These are phyloP conservation scores for Picathartes gymnocephalus DNA, from an alignment of 2,113 vertebrate species.

Conservation along the genomic window DNA sequence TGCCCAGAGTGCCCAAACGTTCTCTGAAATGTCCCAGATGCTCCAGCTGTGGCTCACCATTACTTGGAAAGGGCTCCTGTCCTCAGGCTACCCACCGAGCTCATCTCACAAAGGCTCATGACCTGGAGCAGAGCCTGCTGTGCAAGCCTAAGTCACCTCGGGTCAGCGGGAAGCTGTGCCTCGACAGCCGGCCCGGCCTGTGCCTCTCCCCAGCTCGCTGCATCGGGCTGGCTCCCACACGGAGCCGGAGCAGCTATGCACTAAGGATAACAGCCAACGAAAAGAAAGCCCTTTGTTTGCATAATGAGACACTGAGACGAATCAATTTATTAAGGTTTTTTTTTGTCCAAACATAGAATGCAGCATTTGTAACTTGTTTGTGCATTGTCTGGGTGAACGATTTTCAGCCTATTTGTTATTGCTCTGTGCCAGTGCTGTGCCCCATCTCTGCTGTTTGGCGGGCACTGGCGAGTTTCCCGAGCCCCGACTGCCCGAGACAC, in stretches of 20 bases:
- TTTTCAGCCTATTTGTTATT: not conserved
- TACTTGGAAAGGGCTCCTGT: not conserved
- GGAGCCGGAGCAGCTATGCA: not conserved
- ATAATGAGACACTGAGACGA: not conserved
- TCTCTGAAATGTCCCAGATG: not conserved
- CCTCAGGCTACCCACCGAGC: not conserved
- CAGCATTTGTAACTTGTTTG: not conserved
- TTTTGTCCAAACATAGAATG: not conserved
- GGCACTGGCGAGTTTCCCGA: not conserved
- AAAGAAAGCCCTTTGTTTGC: conserved; percentile 22
- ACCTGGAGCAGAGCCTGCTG: not conserved
- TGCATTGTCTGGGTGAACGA: not conserved
- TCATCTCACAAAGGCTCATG: not conserved
- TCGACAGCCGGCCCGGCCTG: not conserved
- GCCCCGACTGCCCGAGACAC: not conserved
- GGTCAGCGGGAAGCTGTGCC: not conserved
- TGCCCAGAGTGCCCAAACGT: not conserved
- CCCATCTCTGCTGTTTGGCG: not conserved
- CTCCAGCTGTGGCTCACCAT: not conserved
- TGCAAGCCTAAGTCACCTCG: not conserved
- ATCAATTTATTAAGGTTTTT: not conserved
- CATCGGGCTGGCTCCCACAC: accelerated
- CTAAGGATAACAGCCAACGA: not conserved
- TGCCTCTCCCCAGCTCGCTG: accelerated
- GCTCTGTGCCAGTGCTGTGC: not conserved